These are phyloP conservation scores for Puffinus mauretanicus DNA, from an alignment of 2,113 vertebrate species.

Conservation along the genomic window DNA sequence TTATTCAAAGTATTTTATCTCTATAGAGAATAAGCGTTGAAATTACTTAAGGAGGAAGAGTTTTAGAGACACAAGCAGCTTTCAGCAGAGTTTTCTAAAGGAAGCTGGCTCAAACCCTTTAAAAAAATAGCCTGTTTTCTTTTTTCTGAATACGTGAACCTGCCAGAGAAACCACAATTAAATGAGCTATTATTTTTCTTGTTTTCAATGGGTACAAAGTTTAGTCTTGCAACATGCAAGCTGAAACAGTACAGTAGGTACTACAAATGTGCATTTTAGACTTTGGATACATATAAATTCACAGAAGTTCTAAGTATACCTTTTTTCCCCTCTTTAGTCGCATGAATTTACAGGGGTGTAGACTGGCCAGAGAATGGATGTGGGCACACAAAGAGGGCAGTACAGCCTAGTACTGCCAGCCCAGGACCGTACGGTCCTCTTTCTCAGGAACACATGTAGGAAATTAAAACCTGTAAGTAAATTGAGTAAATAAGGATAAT, in stretches of 20 bases:
- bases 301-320: neutral
- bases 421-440: neutral
- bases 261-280: neutral
- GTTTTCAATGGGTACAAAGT: neutral
- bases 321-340: neutral
- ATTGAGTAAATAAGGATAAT: constrained; percentile 13
- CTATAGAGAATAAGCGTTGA: neutral
- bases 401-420: neutral
- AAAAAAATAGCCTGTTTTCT: neutral
- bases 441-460: neutral
- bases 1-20: neutral
- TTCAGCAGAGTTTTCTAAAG: neutral
- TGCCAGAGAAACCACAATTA: neutral
- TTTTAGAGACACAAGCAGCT: neutral
- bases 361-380: neutral
- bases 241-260: neutral
- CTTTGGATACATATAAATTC: neutral
- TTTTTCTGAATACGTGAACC: neutral
- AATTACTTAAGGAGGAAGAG: neutral
- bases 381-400: neutral
- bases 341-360: neutral
- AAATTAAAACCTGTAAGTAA: neutral
- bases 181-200: neutral
- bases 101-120: neutral
- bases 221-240: neutral